Evolutionary conservation across 1,140 invertebrate species (phyloP).

Genomic region (Drosophila asahinai): DNA sequence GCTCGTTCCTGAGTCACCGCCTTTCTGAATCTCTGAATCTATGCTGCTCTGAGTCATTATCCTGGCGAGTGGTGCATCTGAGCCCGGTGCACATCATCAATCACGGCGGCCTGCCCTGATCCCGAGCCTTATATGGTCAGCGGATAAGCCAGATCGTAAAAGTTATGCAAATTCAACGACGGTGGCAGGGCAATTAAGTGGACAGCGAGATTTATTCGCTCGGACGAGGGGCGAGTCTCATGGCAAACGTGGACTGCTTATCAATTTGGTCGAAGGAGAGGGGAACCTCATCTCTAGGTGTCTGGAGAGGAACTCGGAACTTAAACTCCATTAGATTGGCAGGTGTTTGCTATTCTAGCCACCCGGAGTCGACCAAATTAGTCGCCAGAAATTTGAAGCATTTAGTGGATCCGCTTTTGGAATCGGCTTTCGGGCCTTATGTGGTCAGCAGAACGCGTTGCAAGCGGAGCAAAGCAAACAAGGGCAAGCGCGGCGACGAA

Average conservation of each 20-base stretch:
- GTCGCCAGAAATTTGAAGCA: not conserved
- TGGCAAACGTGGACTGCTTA: constrained; percentile 62
- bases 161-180: constrained; percentile 61
- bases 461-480: constrained; percentile 31
- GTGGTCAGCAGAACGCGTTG: constrained; percentile 45
- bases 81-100: constrained; percentile 19
- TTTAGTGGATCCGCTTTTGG: constrained; percentile 24
- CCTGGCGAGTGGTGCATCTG: constrained; percentile 38
- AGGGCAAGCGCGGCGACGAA: constrained; percentile 15
- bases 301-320: not conserved
- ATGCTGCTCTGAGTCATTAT: constrained; percentile 58
- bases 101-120: constrained; percentile 31
- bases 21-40: constrained; percentile 1
- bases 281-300: not conserved
- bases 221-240: not conserved
- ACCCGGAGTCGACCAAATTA: not conserved
- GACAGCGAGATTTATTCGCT: constrained; percentile 34
- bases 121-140: constrained; percentile 60
- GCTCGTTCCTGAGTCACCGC: constrained; percentile 24
- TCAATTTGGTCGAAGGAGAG: constrained; percentile 32
- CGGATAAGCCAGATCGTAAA: constrained; percentile 17
- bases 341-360: not conserved
- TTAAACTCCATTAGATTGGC: not conserved
- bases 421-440: constrained; percentile 12
- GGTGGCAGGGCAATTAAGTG: constrained; percentile 20